Evolutionary conservation across 2,797 vertebrate species (phyloP), one percentile per base, ranked within the genome.

Genomic region (Ptychadena robeensis): DNA sequence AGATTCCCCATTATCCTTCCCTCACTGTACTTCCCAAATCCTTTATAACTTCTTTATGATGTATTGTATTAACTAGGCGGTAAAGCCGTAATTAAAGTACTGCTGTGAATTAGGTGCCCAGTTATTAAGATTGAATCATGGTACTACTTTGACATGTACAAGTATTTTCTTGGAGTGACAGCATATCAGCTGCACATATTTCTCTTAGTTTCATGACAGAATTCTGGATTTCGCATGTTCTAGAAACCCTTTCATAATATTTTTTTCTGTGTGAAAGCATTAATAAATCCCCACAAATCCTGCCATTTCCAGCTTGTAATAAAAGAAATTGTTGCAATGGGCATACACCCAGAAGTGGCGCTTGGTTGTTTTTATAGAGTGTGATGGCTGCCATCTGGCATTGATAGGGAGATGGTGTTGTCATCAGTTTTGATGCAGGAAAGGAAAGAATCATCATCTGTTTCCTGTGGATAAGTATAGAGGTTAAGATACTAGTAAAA

Each of bases 391-490:
- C 94, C 93, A 93, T 94, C 93, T 95, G 93, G 93, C 92, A 92
- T 89, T 90, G 93, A 94, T 94, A 94, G 95, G 93, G 95, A 95
- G 95, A 94, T 96, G 95, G 94, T 86, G 90, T 95, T 96, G 96
- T 97, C 96, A 97, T 96, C 96, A 95, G 93, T 96, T 96, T 93
- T 94, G 94, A 96, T 94, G 96, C 96, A 95, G 96, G 95, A 96
- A 97, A 96, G 93, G 95, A 95, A 94, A 93, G 94, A 93, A 95
- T 96, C 94, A 95, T 96, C 96, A 96, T 97, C 97, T 99, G 97
- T 98, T 98, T 99, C 97, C 97, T 97, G 96, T 95, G 97, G 97
- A 99, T 99, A 98, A 96, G 96, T 93, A 91, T 93, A 94, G 92
- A 28, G 94, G 86, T 88, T 90, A 89, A 92, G 88, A 90, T 91